Base-by-base conservation (phyloP, 2,888 invertebrate genomes). In the Polydrusus tereticollis region DNA sequence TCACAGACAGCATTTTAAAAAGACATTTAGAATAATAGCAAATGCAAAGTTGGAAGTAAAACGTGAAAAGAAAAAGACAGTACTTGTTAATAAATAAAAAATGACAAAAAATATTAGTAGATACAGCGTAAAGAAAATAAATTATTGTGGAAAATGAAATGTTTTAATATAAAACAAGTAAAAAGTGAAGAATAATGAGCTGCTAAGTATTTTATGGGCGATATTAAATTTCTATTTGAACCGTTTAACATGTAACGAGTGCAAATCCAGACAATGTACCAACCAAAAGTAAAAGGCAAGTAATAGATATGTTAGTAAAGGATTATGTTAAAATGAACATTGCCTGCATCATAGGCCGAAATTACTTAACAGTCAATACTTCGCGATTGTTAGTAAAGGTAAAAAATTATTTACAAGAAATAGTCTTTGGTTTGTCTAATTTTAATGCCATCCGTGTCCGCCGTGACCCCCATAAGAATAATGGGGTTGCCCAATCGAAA, bases 401-500 rank as follows among this genome's bases (percentile, higher is more conserved):
- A 0, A 21, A 26, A 16, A 20, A 47, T 29, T 33, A 29, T 47
- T 33, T 62, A 62, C 38, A 52, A 23, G 7, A 36, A 55, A 62
- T 1, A 23, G 26, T 55, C 12, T 63, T 70, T 52, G 70, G 70
- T 65, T 70, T 23, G 59, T 57, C 16, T 12, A 33, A 36, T 10
- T 29, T 33, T 71, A 74, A 59, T 71, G 74, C 74, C 82, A 36
- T n/a, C 45, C 36, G 14, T 64, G 57, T 23, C 41, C 41, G 16
- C 38, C 38, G 14, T 16, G 14, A 41, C 41, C 41, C 14, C 72
- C 72, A 45, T 74, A 74, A 10, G 79, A 79, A 55, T 77, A 79
- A 64, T 78, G 77, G 10, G 72, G 77, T 82, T 59, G 81, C 79
- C 79, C 81, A 69, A 75, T 77, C 63, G 76, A 78, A 75, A 77